Percentiles rank a stretch among this genome's conserved stretches.
These are phyloP conservation scores for Drosophila meridionalis DNA, from an alignment of 2,888 invertebrate species.

Conservation along the genomic window DNA sequence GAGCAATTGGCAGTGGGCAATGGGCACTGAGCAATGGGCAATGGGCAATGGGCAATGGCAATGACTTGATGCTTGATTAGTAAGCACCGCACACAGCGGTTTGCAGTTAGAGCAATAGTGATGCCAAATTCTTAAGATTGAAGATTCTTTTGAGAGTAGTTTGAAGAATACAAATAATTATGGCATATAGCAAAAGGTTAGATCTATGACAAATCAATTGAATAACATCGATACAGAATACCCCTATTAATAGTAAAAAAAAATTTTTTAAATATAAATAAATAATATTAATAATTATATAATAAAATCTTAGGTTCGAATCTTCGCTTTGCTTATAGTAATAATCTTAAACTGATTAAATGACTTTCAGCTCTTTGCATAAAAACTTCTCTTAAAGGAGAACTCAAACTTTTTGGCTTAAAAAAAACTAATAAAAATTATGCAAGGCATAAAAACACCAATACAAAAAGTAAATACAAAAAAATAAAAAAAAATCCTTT, in stretches of 20 bases:
- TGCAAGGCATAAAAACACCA: background rate
- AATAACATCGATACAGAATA: too few species aligned
- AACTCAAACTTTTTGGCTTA: background rate
- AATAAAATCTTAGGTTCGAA: background rate
- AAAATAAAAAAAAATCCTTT: conserved; percentile 19
- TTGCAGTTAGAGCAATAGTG: conserved; percentile 27
- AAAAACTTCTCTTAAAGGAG: background rate
- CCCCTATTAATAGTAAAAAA: background rate
- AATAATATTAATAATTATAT: too few species aligned
- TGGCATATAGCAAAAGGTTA: background rate
- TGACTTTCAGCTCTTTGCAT: background rate
- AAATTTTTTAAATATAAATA: background rate
- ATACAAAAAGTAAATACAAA: background rate
- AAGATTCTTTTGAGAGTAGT: background rate
- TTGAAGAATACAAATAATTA: background rate
- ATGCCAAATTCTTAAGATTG: conserved; percentile 7
- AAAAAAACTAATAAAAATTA: background rate
- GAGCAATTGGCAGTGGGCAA: conserved; percentile 52
- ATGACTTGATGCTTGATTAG: conserved; percentile 52
- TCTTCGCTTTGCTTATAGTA: background rate
- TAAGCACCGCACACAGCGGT: conserved; percentile 52
- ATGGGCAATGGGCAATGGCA: conserved; percentile 45
- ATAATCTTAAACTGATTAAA: background rate
- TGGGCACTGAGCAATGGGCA: conserved; percentile 46
- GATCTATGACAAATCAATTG: too few species aligned